These are phyloP conservation scores for Acanthurus lineatus DNA, from an alignment of 2,797 vertebrate genomes.

Conservation along the genomic window DNA sequence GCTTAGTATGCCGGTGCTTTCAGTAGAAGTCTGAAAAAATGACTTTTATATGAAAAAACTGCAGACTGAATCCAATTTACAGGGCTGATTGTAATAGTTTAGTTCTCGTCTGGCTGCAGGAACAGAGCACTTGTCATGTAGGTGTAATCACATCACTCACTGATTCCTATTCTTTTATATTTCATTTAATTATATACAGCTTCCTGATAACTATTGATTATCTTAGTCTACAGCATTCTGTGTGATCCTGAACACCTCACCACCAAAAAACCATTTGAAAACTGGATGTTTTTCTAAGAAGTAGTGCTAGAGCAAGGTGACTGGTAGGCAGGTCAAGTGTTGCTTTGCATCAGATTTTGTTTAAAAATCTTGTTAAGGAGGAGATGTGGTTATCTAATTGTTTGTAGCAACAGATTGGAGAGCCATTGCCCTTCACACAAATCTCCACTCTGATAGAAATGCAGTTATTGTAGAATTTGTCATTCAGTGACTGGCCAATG, in stretches of 20 bases:
- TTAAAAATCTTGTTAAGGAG: neutral
- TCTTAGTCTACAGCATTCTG: neutral
- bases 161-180: conserved; percentile 30
- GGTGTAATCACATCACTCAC: conserved; percentile 37
- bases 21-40: conserved; percentile 57
- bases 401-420: conserved; percentile 16
- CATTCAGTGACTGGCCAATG: neutral
- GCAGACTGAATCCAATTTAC: conserved; percentile 61
- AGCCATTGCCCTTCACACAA: conserved; percentile 2
- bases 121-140: conserved; percentile 56
- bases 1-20: conserved; percentile 79
- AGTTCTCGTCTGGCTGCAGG: conserved; percentile 58
- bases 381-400: neutral
- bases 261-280: conserved; percentile 4
- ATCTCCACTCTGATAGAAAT: conserved; percentile 10
- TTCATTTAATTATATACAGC: conserved; percentile 35
- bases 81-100: conserved; percentile 62
- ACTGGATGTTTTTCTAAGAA: conserved; percentile 12
- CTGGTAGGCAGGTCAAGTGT: neutral
- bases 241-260: conserved; percentile 15
- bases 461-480: neutral
- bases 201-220: conserved; percentile 34
- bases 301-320: conserved; percentile 4
- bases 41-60: conserved; percentile 63
- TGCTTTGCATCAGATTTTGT: conserved; percentile 25